Base-by-base conservation (phyloP, 2,888 invertebrate genomes). In the Graphium colonna region DNA sequence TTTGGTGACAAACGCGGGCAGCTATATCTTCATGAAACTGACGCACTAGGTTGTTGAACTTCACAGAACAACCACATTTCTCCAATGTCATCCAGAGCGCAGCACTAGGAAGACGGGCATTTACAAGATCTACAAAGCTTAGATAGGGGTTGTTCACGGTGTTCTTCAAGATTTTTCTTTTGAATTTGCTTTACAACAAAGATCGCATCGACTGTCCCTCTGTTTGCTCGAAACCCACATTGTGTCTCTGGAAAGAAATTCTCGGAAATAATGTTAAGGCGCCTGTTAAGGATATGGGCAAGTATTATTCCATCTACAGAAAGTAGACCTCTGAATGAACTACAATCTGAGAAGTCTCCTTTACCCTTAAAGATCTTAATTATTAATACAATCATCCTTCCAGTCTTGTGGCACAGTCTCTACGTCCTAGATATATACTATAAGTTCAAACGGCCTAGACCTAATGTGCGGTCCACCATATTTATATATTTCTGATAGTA, bases 201-300 rank as follows among this genome's bases (percentile, higher is more conserved):
- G n/a, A n/a, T n/a, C n/a, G n/a, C n/a, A n/a, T n/a, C n/a, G n/a
- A n/a, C n/a, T n/a, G n/a, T n/a, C n/a, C n/a, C n/a, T n/a, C n/a
- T n/a, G n/a, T n/a, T 12, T 9, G 54, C 50, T 8, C 55, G 55
- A 40, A 60, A 60, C 12, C 57, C 57, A 39, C 52, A 59, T 31
- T 57, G 54, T 13, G 12, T 58, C 31, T 59, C 55, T 3, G 59
- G 55, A 1, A 57, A 38, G 3, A 49, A 9, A 10, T 39, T 12
- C 17, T 56, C 49, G 3, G 58, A 48, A 12, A 51, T 10, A 9
- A 31, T 10, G n/a, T 13, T 33, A 3, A 58, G 41, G 16, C 55
- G 50, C 12, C 16, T 39, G 9, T 49, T 17, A n/a, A n/a, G n/a
- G n/a, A n/a, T n/a, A n/a, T n/a, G n/a, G n/a, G n/a, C n/a, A n/a